Evolutionary conservation across 2,113 vertebrate genomes (phyloP).

Genomic region (Laticauda laticaudata): DNA sequence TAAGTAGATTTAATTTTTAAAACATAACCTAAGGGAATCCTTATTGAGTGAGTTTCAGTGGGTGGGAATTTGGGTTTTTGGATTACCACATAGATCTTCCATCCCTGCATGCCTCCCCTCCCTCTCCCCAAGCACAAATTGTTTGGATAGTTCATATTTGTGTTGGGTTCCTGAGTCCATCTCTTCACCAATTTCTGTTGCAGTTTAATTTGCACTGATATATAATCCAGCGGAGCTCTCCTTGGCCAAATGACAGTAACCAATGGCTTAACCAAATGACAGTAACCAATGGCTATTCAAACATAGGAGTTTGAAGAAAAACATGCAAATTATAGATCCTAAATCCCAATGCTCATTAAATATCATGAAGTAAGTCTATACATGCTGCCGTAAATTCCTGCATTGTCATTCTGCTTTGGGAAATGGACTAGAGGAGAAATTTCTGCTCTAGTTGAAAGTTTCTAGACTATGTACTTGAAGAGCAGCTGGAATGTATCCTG

Average conservation of each 20-base stretch:
- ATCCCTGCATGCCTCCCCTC: not conserved
- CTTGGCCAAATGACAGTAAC: not conserved
- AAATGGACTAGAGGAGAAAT: not conserved
- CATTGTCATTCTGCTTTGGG: not conserved
- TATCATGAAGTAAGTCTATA: not conserved
- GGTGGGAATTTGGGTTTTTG: not conserved
- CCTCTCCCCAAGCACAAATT: not conserved
- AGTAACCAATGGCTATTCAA: not conserved
- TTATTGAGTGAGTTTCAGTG: not conserved
- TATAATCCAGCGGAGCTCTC: not conserved
- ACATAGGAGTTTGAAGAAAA: not conserved
- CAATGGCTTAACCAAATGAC: not conserved
- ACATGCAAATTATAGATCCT: not conserved
- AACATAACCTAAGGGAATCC: not conserved
- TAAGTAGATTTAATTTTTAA: not conserved
- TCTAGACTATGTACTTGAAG: not conserved
- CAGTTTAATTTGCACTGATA: not conserved
- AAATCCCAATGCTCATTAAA: not conserved
- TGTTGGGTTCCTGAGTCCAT: not conserved
- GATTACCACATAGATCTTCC: not conserved
- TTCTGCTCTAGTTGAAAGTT: not conserved
- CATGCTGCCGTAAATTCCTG: not conserved
- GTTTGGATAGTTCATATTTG: not conserved
- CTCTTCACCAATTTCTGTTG: not conserved
- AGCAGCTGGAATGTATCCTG: constrained; percentile 20